Evolutionary conservation across 2,797 vertebrate genomes (phyloP), one percentile per base, ranked within the genome.

Genomic region (Mormyrus proboscirostris): DNA sequence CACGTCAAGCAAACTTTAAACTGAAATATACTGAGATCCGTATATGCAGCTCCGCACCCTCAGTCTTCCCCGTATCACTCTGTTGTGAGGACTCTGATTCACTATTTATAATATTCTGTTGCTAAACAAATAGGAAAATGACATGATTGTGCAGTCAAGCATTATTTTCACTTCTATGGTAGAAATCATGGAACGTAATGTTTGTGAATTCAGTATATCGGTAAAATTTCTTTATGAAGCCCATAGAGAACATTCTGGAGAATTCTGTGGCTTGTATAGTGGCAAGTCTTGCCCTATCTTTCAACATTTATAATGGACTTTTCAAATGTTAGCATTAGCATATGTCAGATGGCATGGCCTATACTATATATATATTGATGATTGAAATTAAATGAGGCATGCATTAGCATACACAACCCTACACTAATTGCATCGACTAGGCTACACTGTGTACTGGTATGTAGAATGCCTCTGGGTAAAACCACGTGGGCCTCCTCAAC

Each of bases 301-400:
- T 85, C 50, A 53, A 22, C 5, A 29, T 85, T 47, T 85, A 50
- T 50, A 85, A 85, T 50, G 22, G 44, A 10, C 50, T 84, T 47
- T 50, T 47, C 44, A 84, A 84, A 84, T 83, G 62, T 69, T 69
- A 79, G 73, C 73, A 79, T 79, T 79, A 79, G 33, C 33, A 84
- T 84, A 84, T 50, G 47, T 44, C 33, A 82, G 8, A 25, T 50
- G 79, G 38, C 79, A 50, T 84, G n/a, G 16, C 47, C 44, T 50
- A 84, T 84, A 84, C 44, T 47, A n/a, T 47, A 33, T 33, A 33
- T 33, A 84, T 84, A 84, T 47, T 44, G 89, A 41, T 89, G 65
- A 84, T 25, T 12, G 47, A 47, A 50, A 84, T 84, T 47, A 84
- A 84, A 49, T 22, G 44, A 84, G 79, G 47, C 19, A 25, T 22